Evolutionary conservation across 2,888 invertebrate species (phyloP), one percentile per base, ranked within the genome.

Genomic region (Eupithecia centaureata): DNA sequence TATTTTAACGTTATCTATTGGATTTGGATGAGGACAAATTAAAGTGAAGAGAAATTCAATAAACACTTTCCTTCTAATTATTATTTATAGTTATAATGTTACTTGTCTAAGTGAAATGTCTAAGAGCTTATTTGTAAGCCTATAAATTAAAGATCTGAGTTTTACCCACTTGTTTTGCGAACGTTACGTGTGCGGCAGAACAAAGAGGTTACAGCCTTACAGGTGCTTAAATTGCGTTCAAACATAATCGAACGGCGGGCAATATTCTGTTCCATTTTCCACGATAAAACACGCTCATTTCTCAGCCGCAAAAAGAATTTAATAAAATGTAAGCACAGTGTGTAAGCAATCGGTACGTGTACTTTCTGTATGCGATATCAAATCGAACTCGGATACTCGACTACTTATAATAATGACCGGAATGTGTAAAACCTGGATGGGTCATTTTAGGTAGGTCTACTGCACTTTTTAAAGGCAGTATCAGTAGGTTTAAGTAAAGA

Each of bases 181-280:
- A 73, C 81, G 62, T 54, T 76, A 76, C 79, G 76, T 78, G 79
- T 76, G 85, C 85, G 83, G 86, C 79, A 76, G 76, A 77, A 85
- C 87, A 89, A 87, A 87, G 89, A 82, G 79, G 82, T 77, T 85
- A 86, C 86, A 88, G 87, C 87, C 87, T 77, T 85, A 87, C 86
- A 88, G 87, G 87, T 87, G 87, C 84, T 89, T 89, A 88, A 87
- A 87, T 86, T 79, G 84, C 87, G 85, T 87, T 87, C 87, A 88
- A 87, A 87, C 85, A 85, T 86, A 85, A 85, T 88, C 82, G 84
- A 83, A 81, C 77, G 80, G 75, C 76, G 77, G 76, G 65, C 72
- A 72, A 74, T 70, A 76, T 77, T 76, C 69, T 73, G 70, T 72
- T 73, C 76, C 75, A 78, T 76, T 77, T 76, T 76, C 75, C 73